Evolutionary conservation across 1,140 invertebrate species (phyloP).

Genomic region (Acyrthosiphon pisum): DNA sequence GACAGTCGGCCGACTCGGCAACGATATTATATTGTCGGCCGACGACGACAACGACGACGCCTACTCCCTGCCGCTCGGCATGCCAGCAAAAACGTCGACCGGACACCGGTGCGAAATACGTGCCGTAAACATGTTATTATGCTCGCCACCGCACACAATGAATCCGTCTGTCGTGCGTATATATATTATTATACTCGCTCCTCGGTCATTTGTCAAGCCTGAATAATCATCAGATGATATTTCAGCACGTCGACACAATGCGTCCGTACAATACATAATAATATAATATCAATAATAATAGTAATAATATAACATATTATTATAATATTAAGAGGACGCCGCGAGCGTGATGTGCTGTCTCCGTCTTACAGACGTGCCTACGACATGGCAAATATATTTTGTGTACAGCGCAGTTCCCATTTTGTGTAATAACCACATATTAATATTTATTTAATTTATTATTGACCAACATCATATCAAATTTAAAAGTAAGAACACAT

Average conservation of each 20-base stretch:
- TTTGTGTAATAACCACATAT: neutral
- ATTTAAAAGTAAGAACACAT: neutral
- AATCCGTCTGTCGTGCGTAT: neutral
- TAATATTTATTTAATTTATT: too few species aligned
- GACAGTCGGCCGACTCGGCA: neutral
- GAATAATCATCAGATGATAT: conserved; percentile 11
- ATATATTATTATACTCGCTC: neutral
- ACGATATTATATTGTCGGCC: neutral
- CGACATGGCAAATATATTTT: neutral
- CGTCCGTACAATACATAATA: neutral
- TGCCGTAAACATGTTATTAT: conserved; percentile 18
- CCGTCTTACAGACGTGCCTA: neutral
- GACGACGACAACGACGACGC: neutral
- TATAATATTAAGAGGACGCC: neutral
- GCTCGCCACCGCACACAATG: conserved; percentile 9
- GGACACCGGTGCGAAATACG: neutral
- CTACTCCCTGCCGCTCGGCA: neutral
- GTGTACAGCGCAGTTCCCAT: neutral
- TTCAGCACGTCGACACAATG: neutral
- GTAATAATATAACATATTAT: neutral
- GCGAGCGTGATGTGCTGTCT: neutral
- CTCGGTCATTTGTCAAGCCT: neutral
- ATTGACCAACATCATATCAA: neutral
- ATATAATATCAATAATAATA: neutral
- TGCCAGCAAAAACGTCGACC: neutral